Conservation (phyloP, 2,113 vertebrate species). For the Panurus biarmicus region DNA sequence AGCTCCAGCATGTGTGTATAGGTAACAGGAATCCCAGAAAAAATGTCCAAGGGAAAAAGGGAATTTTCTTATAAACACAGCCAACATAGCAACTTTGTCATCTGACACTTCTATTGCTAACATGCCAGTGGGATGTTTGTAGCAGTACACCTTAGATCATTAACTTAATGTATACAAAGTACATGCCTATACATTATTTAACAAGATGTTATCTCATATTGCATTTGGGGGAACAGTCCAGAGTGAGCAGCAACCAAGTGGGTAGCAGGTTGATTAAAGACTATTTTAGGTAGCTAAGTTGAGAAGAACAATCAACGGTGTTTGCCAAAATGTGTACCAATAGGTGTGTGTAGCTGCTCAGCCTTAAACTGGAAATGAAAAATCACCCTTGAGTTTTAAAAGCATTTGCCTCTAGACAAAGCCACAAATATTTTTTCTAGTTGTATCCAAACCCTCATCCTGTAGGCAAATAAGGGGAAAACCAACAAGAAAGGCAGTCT, state of each 20-base stretch:
- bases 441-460: not conserved
- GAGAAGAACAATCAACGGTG: not conserved
- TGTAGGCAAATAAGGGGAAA: not conserved
- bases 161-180: not conserved
- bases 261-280: not conserved
- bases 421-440: not conserved
- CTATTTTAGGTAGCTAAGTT: not conserved
- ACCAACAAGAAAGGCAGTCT: not conserved
- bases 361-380: not conserved
- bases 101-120: not conserved
- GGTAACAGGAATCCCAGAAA: not conserved
- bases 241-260: not conserved
- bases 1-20: not conserved
- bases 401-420: not conserved
- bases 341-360: not conserved
- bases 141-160: not conserved
- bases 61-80: not conserved
- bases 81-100: not conserved
- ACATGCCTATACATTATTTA: accelerated
- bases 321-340: not conserved
- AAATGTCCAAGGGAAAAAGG: not conserved
- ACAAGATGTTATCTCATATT: not conserved
- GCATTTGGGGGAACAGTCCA: not conserved
- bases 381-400: not conserved
- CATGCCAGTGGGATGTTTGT: not conserved